Conservation (phyloP, 2,888 invertebrate species). For the Zele albiditarsus region DNA sequence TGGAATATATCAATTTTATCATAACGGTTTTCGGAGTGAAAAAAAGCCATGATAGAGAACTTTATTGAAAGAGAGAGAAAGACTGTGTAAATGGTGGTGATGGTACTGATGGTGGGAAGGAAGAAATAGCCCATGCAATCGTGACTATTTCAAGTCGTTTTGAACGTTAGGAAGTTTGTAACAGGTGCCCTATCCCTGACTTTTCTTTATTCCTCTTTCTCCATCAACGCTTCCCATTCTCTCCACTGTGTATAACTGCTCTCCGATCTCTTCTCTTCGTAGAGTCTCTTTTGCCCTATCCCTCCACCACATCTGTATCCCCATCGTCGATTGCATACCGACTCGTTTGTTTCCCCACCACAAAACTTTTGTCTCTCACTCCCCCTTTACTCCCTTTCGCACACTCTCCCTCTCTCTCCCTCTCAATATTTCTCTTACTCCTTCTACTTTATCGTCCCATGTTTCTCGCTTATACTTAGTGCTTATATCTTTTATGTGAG, state of each 20-base stretch:
- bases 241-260: constrained; percentile 21
- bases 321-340: constrained; percentile 18
- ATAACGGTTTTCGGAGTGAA: constrained; percentile 47
- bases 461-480: constrained; percentile 49
- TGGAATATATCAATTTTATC: constrained; percentile 53
- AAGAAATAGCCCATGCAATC: constrained; percentile 23
- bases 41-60: not conserved
- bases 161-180: constrained; percentile 54
- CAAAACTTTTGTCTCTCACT: constrained; percentile 26
- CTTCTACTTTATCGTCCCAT: not conserved
- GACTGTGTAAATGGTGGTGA: constrained; percentile 22
- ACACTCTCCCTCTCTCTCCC: not conserved
- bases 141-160: constrained; percentile 45
- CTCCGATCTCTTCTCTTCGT: constrained; percentile 20
- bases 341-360: constrained; percentile 7
- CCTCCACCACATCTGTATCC: not conserved
- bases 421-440: constrained; percentile 40
- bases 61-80: constrained; percentile 27
- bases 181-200: constrained; percentile 56
- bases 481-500: constrained; percentile 58
- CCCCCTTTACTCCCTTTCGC: constrained; percentile 16
- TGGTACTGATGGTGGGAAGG: constrained; percentile 31
- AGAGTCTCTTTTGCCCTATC: constrained; percentile 15
- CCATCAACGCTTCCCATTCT: not conserved
- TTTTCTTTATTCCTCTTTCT: constrained; percentile 20